Evolutionary conservation across 2,888 invertebrate genomes (phyloP).

Genomic region (Aphrophora alni): DNA sequence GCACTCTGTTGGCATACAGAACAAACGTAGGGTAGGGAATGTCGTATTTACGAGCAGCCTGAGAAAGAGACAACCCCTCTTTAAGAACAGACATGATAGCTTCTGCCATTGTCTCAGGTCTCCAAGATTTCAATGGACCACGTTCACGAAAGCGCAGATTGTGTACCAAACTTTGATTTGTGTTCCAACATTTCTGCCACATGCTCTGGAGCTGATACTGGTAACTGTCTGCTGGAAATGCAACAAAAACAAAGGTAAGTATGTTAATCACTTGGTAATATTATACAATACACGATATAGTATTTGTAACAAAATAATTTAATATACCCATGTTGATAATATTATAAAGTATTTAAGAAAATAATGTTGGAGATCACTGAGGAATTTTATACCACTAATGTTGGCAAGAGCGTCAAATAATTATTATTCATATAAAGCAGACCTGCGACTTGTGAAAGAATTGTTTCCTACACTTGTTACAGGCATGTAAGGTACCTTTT

Average conservation of each 20-base stretch:
- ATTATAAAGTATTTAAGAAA: background rate
- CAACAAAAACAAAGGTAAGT: slow-evolving; percentile 16
- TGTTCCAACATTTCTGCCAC: slow-evolving; percentile 97
- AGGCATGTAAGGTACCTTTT: too few species aligned
- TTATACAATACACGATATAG: background rate
- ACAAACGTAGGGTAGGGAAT: slow-evolving; percentile 95
- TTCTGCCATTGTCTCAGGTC: slow-evolving; percentile 94
- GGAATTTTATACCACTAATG: too few species aligned
- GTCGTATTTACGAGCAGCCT: slow-evolving; percentile 92
- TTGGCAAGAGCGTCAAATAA: too few species aligned
- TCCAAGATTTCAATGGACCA: slow-evolving; percentile 91
- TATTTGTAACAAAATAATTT: background rate
- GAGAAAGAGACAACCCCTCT: slow-evolving; percentile 86
- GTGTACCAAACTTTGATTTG: slow-evolving; percentile 89
- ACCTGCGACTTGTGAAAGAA: too few species aligned
- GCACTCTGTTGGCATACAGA: slow-evolving; percentile 89
- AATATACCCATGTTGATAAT: background rate
- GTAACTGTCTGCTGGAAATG: slow-evolving; percentile 83
- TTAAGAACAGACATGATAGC: slow-evolving; percentile 92
- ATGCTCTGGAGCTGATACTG: slow-evolving; percentile 93
- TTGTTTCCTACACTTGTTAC: too few species aligned
- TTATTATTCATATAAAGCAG: too few species aligned
- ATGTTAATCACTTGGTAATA: background rate
- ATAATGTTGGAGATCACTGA: too few species aligned
- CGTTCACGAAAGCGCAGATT: slow-evolving; percentile 90